A percentile compares a stretch with the other conserved stretches of the same genome.
phyloP scores from a whole-genome alignment of 2,797 vertebrate genomes.

The Enteromius paludinosus region DNA sequence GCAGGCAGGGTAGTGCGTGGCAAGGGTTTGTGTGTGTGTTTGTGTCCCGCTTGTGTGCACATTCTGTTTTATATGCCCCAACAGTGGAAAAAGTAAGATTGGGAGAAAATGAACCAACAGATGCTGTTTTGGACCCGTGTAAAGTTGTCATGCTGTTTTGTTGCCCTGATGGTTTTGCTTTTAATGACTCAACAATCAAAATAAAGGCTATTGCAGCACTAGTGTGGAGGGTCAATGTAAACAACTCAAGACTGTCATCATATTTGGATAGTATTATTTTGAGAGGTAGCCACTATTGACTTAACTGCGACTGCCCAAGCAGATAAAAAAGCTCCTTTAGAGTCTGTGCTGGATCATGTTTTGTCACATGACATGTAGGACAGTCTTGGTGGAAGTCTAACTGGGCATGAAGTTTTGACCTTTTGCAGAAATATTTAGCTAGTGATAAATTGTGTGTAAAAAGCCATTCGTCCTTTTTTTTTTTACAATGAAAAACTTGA shows the following conservation, averaged over 20 bases:
- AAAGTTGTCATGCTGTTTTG: constrained; percentile 66
- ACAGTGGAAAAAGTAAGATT: constrained; percentile 69
- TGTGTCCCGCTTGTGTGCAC: constrained; percentile 58
- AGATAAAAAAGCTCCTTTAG: constrained; percentile 3
- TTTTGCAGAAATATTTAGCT: constrained; percentile 53
- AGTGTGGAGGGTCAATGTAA: constrained; percentile 49
- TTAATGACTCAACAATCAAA: constrained; percentile 66
- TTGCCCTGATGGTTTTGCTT: constrained; percentile 66
- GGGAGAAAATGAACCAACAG: constrained; percentile 68
- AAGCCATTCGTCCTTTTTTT: constrained; percentile 51
- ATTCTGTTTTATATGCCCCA: constrained; percentile 68
- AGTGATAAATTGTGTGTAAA: constrained; percentile 50
- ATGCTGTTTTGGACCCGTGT: constrained; percentile 63
- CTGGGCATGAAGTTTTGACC: constrained; percentile 32
- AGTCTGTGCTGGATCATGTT: constrained; percentile 1
- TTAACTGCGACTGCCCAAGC: no score
- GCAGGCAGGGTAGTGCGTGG: constrained; percentile 76
- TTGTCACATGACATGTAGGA: constrained; percentile 11
- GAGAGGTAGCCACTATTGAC: constrained; percentile 11
- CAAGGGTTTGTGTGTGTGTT: constrained; percentile 64
- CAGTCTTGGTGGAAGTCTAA: constrained; percentile 22
- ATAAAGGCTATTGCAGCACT: constrained; percentile 52
- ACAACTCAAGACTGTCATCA: constrained; percentile 21
- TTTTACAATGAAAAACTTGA: constrained; percentile 42
- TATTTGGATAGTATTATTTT: constrained; percentile 1